Evolutionary conservation across 2,888 invertebrate species (phyloP), one percentile per base, ranked within the genome.

Genomic region (Epirrita christyi): DNA sequence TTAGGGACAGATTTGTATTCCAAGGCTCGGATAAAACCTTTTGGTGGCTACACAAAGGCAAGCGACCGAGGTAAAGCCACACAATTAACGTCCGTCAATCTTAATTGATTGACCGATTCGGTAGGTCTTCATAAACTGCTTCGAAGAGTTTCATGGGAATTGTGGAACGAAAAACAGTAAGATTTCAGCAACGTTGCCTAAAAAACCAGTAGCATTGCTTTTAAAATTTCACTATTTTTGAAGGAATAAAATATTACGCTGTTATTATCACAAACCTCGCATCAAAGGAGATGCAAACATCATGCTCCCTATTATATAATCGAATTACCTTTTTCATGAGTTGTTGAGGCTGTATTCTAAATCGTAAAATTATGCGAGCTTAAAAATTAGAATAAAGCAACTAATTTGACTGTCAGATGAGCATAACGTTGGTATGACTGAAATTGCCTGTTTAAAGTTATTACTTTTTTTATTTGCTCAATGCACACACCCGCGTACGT

Each of bases 91-190:
- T 54, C 64, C 55, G 68, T 73, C 71, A 69, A 70, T 72, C 47
- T 65, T 69, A 73, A 77, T 76, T 75, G 76, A 78, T 75, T 71
- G 72, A 66, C 71, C 69, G 57, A 70, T 55, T 46, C 51, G 45
- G 21, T 28, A 40, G 48, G 42, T 37, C 43, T 45, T 49, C 48
- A 43, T 78, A 73, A 78, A 71, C 79, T 77, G 76, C 78, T 82
- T 72, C 72, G 75, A 83, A 82, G 77, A 80, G 80, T 81, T 72
- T 76, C 78, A 81, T 76, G 76, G 74, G 75, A 64, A 72, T 42
- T 50, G 21, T 63, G 65, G 50, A 27, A 56, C 43, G 58, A 34
- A 50, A 50, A 34, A 27, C 15, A 40, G 6, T 15, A 40, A 37
- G 11, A 4, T 37, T 37, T 21, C 11, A n/a, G 29, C 14, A 48